phyloP scores from a whole-genome alignment of 2,113 vertebrate species.

The Petromus typicus region DNA sequence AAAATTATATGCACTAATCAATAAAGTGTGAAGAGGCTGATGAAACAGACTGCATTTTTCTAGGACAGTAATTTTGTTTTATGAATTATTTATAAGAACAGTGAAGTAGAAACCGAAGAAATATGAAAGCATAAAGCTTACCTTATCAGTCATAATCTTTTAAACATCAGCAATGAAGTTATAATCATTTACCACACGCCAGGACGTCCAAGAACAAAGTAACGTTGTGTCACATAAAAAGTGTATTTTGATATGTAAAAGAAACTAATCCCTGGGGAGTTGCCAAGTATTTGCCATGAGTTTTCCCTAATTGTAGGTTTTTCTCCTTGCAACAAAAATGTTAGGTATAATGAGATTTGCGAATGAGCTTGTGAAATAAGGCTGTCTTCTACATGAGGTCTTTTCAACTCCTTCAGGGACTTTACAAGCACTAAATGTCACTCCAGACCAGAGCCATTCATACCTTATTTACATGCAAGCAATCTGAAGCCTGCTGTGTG shows the following conservation, averaged over 20 bases:
- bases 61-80: slow-evolving; percentile 91
- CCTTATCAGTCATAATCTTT: slow-evolving; percentile 93
- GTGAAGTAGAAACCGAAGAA: slow-evolving; percentile 87
- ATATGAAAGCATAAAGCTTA: slow-evolving; percentile 89
- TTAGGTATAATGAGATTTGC: not conserved
- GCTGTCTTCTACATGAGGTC: not conserved
- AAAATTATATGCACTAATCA: slow-evolving; percentile 83
- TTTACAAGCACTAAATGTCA: not conserved
- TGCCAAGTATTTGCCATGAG: slow-evolving; percentile 48
- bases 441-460: not conserved
- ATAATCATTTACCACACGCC: slow-evolving; percentile 92
- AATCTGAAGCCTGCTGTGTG: not conserved
- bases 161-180: slow-evolving; percentile 90
- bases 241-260: slow-evolving; percentile 88
- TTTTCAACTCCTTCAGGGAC: not conserved
- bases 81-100: slow-evolving; percentile 95
- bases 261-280: slow-evolving; percentile 79
- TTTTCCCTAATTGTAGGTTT: slow-evolving; percentile 21
- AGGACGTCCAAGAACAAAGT: slow-evolving; percentile 81
- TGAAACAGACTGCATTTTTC: slow-evolving; percentile 94
- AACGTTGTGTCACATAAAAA: slow-evolving; percentile 88
- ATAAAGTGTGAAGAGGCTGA: slow-evolving; percentile 86
- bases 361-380: not conserved
- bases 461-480: slow-evolving; percentile 40
- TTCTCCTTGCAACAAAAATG: not conserved